Base-by-base conservation (phyloP, 2,113 vertebrate species). In the Sander lucioperca region DNA sequence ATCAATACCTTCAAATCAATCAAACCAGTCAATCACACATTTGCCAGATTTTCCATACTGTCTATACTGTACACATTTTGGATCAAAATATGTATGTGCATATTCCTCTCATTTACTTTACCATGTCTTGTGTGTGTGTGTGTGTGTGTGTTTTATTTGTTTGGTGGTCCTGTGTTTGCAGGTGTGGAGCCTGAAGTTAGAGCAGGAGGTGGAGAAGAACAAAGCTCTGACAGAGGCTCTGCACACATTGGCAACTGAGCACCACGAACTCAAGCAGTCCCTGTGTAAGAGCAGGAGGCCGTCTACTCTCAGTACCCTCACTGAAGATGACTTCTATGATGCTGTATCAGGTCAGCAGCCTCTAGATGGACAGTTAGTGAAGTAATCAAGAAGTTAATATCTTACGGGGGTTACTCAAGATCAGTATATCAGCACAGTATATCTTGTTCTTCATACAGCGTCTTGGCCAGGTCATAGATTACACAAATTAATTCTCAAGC, bases 201-300 rank as follows among this genome's bases (percentile, higher is more conserved):
- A 97, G 93, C 97, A 98, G 89, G 97, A 98, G 85, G 96, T 96
- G 86, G 97, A 97, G 91, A 99, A 97, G 94, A 98, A 95, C 93
- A 97, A 96, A 95, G 97, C 98, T 93, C 95, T 99, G 91, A 96
- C 97, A 36, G 97, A 98, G 92, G 96, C 97, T 0, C 93, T 99
- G 91, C 96, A 98, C 94, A 96, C 95, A 0, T 91, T 98, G 25
- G 96, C 96, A 81, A 96, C 96, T 0, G 96, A 98, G 36, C 96
- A 97, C 86, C 95, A 97, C 93, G 93, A 96, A 85, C 93, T 98
- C 90, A 95, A 97, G 89, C 95, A 95, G 88, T 96, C 95, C 2
- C 89, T 97, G 71, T 93, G 92, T 69, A 95, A 92, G 85, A 95
- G 77, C 74, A 84, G 69, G 75, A 94, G 95, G 77, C 96, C 94